Evolutionary conservation across 1,140 invertebrate genomes (phyloP).

Genomic region (Melanaphis sacchari): DNA sequence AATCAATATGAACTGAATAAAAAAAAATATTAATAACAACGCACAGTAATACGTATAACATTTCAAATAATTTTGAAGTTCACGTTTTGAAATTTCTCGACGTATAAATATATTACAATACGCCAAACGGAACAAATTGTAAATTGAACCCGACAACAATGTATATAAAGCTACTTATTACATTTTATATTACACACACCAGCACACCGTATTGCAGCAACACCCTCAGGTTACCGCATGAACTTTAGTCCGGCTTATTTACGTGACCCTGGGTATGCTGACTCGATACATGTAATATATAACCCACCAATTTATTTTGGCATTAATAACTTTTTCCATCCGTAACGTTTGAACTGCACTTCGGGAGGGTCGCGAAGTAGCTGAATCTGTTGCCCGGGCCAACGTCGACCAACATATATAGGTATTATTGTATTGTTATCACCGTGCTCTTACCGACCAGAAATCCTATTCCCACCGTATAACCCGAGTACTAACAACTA

Average conservation of each 20-base stretch:
- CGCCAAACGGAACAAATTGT: not conserved
- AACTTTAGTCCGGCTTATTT: not conserved
- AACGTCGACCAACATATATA: not conserved
- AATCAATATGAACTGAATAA: not conserved
- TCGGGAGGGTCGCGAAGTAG: not conserved
- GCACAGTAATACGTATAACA: not conserved
- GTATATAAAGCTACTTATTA: not conserved
- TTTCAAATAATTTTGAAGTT: not conserved
- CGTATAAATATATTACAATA: not conserved
- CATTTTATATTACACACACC: not conserved
- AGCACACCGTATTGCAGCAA: not conserved
- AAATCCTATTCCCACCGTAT: not conserved
- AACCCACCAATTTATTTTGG: slow-evolving; percentile 21
- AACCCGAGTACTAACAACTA: not conserved
- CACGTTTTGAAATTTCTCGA: not conserved
- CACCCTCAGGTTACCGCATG: not conserved
- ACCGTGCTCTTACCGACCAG: not conserved
- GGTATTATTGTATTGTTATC: not conserved
- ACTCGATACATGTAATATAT: not conserved
- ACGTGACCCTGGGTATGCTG: slow-evolving; percentile 12
- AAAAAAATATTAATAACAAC: not conserved
- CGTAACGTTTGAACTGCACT: not conserved
- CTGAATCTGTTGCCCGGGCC: not conserved
- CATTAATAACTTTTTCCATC: slow-evolving; percentile 19
- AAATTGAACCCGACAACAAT: not conserved